Conservation (phyloP, 2,797 vertebrate species). For the Luscinia megarhynchos region DNA sequence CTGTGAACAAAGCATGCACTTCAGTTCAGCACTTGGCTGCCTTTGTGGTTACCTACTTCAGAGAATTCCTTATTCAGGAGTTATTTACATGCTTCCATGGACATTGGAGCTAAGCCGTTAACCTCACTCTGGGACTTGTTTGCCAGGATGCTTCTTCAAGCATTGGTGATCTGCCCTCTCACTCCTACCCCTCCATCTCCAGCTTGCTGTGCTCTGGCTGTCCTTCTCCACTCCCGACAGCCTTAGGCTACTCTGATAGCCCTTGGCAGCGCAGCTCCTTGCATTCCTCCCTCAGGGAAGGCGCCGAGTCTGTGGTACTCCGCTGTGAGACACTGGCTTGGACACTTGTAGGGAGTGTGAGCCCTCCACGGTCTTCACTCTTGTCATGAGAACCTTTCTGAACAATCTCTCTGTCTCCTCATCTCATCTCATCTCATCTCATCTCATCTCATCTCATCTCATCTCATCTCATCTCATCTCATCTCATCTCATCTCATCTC, state of each 20-base stretch:
- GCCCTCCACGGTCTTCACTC: background rate
- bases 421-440: background rate
- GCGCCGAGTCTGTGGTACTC: too few relatives aligned
- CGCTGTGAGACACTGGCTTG: background rate
- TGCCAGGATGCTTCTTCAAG: background rate
- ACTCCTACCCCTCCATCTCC: background rate
- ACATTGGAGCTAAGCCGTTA: conserved; percentile 25
- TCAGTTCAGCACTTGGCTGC: background rate
- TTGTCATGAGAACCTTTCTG: background rate
- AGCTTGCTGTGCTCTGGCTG: background rate
- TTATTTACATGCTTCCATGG: background rate
- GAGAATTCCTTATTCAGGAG: background rate
- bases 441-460: background rate
- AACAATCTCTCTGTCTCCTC: background rate
- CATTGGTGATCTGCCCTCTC: background rate
- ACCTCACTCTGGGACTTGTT: background rate
- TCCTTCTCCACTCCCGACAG: background rate
- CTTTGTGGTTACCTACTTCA: background rate
- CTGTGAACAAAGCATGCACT: background rate
- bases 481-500: background rate
- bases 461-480: background rate
- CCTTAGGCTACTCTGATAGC: background rate
- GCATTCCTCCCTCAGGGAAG: background rate
- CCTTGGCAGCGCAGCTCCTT: background rate
- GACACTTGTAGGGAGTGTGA: background rate